Conservation (phyloP, 2,888 invertebrate species). For the Torymus aiolomorphi region DNA sequence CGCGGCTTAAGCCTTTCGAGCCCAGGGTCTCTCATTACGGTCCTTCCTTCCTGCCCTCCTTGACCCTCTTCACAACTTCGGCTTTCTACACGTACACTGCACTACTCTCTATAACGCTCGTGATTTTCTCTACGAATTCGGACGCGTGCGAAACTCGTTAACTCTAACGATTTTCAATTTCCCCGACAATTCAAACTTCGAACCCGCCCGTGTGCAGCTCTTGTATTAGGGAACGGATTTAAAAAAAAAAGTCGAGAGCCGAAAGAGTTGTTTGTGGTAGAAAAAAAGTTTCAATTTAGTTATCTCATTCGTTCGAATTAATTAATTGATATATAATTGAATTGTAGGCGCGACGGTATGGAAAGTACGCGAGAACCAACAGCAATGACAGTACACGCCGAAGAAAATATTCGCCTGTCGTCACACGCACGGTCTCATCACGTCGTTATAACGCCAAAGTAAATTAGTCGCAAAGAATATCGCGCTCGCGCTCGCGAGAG, state of each 20-base stretch:
- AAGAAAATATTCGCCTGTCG: constrained; percentile 13
- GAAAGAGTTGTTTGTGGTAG: neutral
- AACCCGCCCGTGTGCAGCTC: neutral
- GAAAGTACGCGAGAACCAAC: too few species aligned
- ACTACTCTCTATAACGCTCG: constrained; percentile 14
- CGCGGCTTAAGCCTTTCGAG: constrained; percentile 31
- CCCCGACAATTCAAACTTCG: constrained; percentile 38
- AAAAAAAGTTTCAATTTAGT: neutral
- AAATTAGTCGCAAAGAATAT: constrained; percentile 22
- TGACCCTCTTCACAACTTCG: constrained; percentile 52
- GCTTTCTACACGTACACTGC: constrained; percentile 17
- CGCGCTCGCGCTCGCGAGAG: neutral
- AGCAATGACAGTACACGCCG: too few species aligned
- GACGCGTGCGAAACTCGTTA: constrained; percentile 49
- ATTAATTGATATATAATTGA: too few species aligned
- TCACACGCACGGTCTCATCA: neutral
- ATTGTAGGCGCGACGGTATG: too few species aligned
- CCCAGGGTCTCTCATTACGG: constrained; percentile 50
- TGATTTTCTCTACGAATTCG: constrained; percentile 33
- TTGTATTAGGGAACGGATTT: neutral
- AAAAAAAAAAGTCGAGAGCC: neutral
- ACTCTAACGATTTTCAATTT: constrained; percentile 52
- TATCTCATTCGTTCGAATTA: too few species aligned
- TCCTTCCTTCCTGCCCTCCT: constrained; percentile 54
- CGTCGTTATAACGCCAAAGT: constrained; percentile 12